Conservation (phyloP, 2,888 invertebrate genomes). For the Diaperis boleti region DNA sequence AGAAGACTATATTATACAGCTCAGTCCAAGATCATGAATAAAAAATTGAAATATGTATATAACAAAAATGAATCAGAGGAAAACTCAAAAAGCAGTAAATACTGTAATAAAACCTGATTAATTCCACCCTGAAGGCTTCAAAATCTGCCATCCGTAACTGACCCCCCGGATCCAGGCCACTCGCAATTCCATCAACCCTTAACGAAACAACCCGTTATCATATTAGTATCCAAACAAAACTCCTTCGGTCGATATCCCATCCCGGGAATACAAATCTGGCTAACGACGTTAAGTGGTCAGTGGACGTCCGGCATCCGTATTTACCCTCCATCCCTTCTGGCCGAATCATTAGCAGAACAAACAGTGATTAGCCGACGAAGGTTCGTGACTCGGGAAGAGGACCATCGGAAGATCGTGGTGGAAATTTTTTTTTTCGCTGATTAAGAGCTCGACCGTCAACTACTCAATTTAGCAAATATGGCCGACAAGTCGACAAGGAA, state of each 20-base stretch:
- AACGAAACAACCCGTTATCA: constrained; percentile 15
- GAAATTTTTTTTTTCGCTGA: constrained; percentile 1
- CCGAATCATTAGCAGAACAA: constrained; percentile 43
- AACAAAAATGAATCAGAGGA: no score
- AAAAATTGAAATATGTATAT: no score
- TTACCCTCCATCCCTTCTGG: constrained; percentile 34
- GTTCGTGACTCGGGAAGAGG: constrained; percentile 40
- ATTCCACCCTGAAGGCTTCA: no score
- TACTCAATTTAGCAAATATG: constrained; percentile 3
- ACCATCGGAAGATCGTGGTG: not conserved
- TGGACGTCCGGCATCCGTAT: constrained; percentile 29
- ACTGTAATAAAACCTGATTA: no score
- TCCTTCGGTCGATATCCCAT: constrained; percentile 37
- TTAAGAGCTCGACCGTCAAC: not conserved
- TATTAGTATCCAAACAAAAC: constrained; percentile 24
- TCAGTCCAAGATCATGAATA: no score
- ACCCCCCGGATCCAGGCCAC: no score
- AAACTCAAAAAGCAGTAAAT: no score
- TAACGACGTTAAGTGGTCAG: constrained; percentile 41
- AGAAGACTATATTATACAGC: no score
- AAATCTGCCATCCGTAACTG: no score
- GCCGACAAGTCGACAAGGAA: constrained; percentile 1
- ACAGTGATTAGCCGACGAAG: constrained; percentile 41
- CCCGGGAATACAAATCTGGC: constrained; percentile 41
- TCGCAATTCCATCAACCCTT: no score